Conservation (phyloP, 2,888 invertebrate species). For the Eilema depressum region DNA sequence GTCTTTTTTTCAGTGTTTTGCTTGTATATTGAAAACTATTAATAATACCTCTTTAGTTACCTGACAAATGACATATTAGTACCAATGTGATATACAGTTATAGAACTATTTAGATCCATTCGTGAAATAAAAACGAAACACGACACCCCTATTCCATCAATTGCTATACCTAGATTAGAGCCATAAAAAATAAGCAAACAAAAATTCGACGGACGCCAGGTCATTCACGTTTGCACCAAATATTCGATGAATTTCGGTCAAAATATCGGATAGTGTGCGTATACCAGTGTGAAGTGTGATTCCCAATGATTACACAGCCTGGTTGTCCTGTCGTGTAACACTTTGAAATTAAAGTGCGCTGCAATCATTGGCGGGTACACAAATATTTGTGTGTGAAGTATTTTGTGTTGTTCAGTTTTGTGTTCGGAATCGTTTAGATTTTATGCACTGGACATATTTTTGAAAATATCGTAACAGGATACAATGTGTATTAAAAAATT, state of each 20-base stretch:
- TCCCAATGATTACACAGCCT: conserved; percentile 12
- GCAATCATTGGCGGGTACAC: conserved; percentile 20
- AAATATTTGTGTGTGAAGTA: conserved; percentile 22
- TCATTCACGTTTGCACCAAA: conserved; percentile 19
- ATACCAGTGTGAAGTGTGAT: conserved; percentile 7
- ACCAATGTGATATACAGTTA: too few species aligned
- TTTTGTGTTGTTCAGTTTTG: conserved; percentile 1
- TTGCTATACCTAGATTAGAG: neutral
- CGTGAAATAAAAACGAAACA: neutral
- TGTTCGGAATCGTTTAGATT: neutral
- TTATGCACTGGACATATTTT: neutral
- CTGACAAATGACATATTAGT: too few species aligned
- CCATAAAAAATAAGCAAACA: conserved; percentile 11
- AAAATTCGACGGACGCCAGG: neutral
- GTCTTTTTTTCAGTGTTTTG: too few species aligned
- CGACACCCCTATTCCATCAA: neutral
- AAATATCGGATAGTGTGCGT: neutral
- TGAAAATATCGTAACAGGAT: too few species aligned
- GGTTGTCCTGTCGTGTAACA: conserved; percentile 18
- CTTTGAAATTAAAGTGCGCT: conserved; percentile 22
- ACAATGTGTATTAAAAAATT: too few species aligned
- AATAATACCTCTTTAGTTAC: too few species aligned
- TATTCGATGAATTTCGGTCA: conserved; percentile 16
- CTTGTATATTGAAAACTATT: too few species aligned
- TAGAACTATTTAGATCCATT: too few species aligned